phyloP scores from a whole-genome alignment of 2,888 invertebrate genomes.

The Cataglyphis rosenhaueri region DNA sequence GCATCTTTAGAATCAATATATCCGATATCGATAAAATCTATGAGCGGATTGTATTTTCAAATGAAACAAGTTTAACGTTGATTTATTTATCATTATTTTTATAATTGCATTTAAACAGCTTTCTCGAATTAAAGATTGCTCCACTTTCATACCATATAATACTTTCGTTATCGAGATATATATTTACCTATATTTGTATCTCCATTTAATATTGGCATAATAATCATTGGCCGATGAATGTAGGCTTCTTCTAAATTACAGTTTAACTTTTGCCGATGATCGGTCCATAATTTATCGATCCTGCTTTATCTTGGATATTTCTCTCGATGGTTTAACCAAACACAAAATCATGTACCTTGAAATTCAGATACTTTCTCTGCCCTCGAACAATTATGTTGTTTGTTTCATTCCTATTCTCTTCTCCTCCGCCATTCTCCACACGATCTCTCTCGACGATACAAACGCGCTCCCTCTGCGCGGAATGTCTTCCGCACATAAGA shows the following conservation, averaged over 20 bases:
- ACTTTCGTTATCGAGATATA: background rate
- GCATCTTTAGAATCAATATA: slow-evolving; percentile 24
- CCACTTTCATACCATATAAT: background rate
- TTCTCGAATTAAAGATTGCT: background rate
- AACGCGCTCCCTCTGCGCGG: background rate
- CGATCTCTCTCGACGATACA: background rate
- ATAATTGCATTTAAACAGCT: background rate
- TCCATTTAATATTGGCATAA: background rate
- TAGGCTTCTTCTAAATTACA: background rate
- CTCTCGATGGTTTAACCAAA: background rate
- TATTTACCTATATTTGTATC: background rate
- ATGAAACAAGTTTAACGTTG: background rate
- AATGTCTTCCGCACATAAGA: background rate
- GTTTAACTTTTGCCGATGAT: background rate
- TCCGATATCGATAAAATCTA: background rate
- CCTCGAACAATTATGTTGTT: slow-evolving; percentile 69
- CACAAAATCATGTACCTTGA: slow-evolving; percentile 52
- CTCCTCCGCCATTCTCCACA: slow-evolving; percentile 4
- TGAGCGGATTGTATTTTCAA: background rate
- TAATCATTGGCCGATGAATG: background rate
- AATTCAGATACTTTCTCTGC: slow-evolving; percentile 70
- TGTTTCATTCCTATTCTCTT: slow-evolving; percentile 66
- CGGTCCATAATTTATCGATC: background rate
- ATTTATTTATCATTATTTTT: background rate
- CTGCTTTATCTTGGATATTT: slow-evolving; percentile 1